Base-by-base conservation (phyloP, 2,113 vertebrate genomes). In the Trinectes maculatus region DNA sequence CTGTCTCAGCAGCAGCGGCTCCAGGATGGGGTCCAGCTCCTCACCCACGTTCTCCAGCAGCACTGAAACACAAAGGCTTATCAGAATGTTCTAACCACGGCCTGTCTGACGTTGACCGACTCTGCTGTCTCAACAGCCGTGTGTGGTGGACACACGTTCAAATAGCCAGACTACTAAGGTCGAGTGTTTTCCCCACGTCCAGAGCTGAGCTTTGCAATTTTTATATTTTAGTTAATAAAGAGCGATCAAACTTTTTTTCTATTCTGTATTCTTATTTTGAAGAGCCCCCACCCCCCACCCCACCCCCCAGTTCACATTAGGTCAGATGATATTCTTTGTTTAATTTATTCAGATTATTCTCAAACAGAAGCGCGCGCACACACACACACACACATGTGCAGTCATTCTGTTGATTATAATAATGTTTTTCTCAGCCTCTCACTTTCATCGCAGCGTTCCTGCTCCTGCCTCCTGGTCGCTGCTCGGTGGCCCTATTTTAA, bases 1-100 rank as follows among this genome's bases (percentile, higher is more conserved):
- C 87, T 97, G 94, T 42, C 93, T 95, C 9, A 98, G 92, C 42
- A 97, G 82, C 34, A 96, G 91, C 10, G 95, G 94, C 77, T 96
- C 95, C 59, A 97, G 89, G 77, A 98, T 91, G 5, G 94, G 94
- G 71, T 96, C 95, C 48, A 98, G 80, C 52, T 98, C 95, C 85
- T 97, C 96, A 4, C 92, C 94, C 0, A 95, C 84, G 69, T 96
- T 96, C 89, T 96, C 95, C 70, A 95, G 78, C 46, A 97, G 85
- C 77, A 96, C 95, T 97, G 80, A 22, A 80, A 67, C 10, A 6
- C 2, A 47, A 49, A 80, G 13, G 13, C 15, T 63, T 24, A 51
- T 54, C n/a, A 25, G 33, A 13, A 5, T 48, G 25, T 71, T 55
- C 25, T 16, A 40, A 43, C 28, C 21, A 42, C 6, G 5, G 12